A percentile compares a stretch with the other conserved stretches of the same genome.
phyloP scores from a whole-genome alignment of 1,140 invertebrate species.

The Trichogramma pretiosum region DNA sequence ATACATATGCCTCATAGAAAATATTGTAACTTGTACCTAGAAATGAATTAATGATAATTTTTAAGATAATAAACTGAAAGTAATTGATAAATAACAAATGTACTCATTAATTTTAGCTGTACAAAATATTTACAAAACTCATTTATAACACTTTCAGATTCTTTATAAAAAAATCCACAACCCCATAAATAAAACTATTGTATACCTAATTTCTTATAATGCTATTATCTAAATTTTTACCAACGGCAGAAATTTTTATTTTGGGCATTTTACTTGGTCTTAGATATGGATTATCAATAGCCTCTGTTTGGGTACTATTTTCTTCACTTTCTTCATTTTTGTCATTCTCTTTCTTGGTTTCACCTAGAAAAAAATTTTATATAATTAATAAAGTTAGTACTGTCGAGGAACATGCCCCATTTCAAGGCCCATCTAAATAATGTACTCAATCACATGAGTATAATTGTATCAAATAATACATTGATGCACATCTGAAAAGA shows the following conservation, averaged over 20 bases:
- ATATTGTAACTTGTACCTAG: constrained; percentile 12
- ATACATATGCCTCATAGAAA: constrained; percentile 15
- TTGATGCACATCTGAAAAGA: constrained; percentile 13
- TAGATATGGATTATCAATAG: constrained; percentile 82
- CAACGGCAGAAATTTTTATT: constrained; percentile 31
- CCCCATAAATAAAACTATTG: too few species aligned
- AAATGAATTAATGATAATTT: constrained; percentile 11
- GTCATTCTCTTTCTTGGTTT: constrained; percentile 22
- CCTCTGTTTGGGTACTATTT: constrained; percentile 46
- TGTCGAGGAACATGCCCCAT: too few species aligned
- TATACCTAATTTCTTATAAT: constrained; percentile 12
- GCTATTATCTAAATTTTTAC: constrained; percentile 5
- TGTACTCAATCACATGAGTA: too few species aligned
- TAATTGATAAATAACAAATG: constrained; percentile 11
- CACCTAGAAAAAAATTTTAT: constrained; percentile 22
- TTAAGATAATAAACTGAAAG: constrained; percentile 15
- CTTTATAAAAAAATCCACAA: too few species aligned
- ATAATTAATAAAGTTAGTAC: constrained; percentile 11
- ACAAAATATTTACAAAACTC: too few species aligned
- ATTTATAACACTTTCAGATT: too few species aligned
- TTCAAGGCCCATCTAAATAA: too few species aligned
- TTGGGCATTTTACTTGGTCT: constrained; percentile 68
- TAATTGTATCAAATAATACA: constrained; percentile 12
- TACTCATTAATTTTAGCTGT: constrained; percentile 4
- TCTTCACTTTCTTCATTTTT: constrained; percentile 45